Evolutionary conservation across 2,888 invertebrate species (phyloP), one percentile per base, ranked within the genome.

Genomic region (Chrysopilus asiliformis): DNA sequence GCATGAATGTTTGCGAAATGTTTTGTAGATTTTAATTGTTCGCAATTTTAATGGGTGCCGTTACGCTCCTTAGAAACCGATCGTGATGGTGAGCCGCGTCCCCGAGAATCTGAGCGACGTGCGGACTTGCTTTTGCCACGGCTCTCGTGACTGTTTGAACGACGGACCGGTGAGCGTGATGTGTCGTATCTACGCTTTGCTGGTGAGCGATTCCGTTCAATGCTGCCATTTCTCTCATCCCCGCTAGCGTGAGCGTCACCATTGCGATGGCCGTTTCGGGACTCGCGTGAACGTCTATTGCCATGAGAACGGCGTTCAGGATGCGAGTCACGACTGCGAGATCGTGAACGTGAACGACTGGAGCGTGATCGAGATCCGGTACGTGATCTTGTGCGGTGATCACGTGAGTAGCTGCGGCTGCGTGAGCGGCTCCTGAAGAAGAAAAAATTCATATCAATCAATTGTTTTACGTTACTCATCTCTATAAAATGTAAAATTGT

Each of bases 381-480:
- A 31, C 53, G 53, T 9, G 60, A 60, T 27, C 59, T 54, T 8
- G 58, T 53, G 53, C 58, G 52, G 39, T 45, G 65, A 38, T 65
- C 64, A 47, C 72, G 70, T 13, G 77, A 77, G 38, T 76, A 70
- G 40, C 75, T 74, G 49, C 75, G 72, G 16, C 77, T 77, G 49
- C 75, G 70, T n/a, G n/a, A n/a, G n/a, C n/a, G n/a, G 45, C 77
- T 77, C 15, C 76, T 72, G 47, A 68, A 67, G n/a, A n/a, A n/a
- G n/a, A n/a, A n/a, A n/a, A n/a, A n/a, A n/a, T n/a, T n/a, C n/a
- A n/a, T n/a, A n/a, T n/a, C n/a, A n/a, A n/a, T n/a, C n/a, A n/a
- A n/a, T n/a, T n/a, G n/a, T n/a, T n/a, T n/a, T n/a, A n/a, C n/a
- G n/a, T n/a, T n/a, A n/a, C n/a, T n/a, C n/a, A n/a, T n/a, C n/a